Conservation (phyloP, 1,140 invertebrate species). For the Pseudomyrmex pallidus region DNA sequence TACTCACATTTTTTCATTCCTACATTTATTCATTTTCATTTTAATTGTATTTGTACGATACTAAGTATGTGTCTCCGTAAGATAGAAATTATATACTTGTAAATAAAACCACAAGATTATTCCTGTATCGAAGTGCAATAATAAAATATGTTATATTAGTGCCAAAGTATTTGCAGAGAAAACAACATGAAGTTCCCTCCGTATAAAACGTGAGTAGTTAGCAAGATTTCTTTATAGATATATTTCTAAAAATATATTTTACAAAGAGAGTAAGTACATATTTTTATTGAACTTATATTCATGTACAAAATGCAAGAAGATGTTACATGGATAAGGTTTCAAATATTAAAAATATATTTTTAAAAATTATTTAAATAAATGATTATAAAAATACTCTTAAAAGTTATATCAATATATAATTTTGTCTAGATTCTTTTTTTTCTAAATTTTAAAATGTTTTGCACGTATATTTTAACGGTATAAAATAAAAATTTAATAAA, state of each 20-base stretch:
- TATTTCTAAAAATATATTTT: slow-evolving; percentile 4
- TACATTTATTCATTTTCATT: slow-evolving; percentile 48
- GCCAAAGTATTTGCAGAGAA: slow-evolving; percentile 78
- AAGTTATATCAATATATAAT: not conserved
- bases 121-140: slow-evolving; percentile 81
- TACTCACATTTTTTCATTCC: slow-evolving; percentile 52
- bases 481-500: slow-evolving; percentile 9
- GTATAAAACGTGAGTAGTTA: slow-evolving; percentile 7
- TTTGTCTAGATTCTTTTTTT: slow-evolving; percentile 2
- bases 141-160: slow-evolving; percentile 81
- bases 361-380: not conserved
- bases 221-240: slow-evolving; percentile 1
- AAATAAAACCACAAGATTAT: slow-evolving; percentile 78
- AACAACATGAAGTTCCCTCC: slow-evolving; percentile 51
- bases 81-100: slow-evolving; percentile 76
- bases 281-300: not conserved
- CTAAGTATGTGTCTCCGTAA: slow-evolving; percentile 68
- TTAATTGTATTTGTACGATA: slow-evolving; percentile 74
- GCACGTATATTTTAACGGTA: not conserved
- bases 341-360: not conserved
- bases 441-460: not conserved
- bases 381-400: too few species aligned
- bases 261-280: not conserved
- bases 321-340: not conserved
- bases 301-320: slow-evolving; percentile 13